phyloP scores from a whole-genome alignment of 2,797 vertebrate genomes.

The Leptoclinus maculatus region DNA sequence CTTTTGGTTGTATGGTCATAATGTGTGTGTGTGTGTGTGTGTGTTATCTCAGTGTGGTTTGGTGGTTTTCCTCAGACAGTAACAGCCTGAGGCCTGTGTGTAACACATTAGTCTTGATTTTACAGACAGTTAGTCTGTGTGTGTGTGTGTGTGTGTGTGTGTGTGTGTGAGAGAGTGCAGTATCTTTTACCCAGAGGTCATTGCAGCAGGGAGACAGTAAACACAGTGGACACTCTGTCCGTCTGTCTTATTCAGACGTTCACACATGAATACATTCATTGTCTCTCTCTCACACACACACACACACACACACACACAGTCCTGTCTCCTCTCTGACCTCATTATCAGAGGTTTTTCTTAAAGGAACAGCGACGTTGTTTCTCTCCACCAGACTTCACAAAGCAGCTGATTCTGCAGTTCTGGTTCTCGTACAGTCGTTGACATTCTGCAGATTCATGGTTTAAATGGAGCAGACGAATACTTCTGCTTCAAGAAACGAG shows the following conservation, averaged over 20 bases:
- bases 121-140: conserved; percentile 38
- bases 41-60: conserved; percentile 23
- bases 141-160: conserved; percentile 10
- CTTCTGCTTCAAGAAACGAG: not conserved
- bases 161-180: not conserved
- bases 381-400: conserved; percentile 23
- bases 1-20: not conserved
- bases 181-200: conserved; percentile 55
- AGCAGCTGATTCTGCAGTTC: conserved; percentile 28
- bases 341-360: conserved; percentile 42
- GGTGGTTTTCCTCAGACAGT: conserved; percentile 32
- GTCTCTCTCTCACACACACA: conserved; percentile 30
- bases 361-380: conserved; percentile 19
- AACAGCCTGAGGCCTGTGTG: conserved; percentile 32
- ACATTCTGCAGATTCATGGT: not conserved
- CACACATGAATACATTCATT: conserved; percentile 68
- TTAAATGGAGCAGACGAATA: not conserved
- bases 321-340: conserved; percentile 53
- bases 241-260: conserved; percentile 50
- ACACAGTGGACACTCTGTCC: conserved; percentile 54
- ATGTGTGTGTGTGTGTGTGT: conserved; percentile 24
- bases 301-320: conserved; percentile 5
- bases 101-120: conserved; percentile 39
- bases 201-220: conserved; percentile 54
- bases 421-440: not conserved